Percentiles rank a stretch among this genome's conserved stretches.
Evolutionary conservation across 2,113 vertebrate species (phyloP).

Genomic region (Donacobius atricapilla): DNA sequence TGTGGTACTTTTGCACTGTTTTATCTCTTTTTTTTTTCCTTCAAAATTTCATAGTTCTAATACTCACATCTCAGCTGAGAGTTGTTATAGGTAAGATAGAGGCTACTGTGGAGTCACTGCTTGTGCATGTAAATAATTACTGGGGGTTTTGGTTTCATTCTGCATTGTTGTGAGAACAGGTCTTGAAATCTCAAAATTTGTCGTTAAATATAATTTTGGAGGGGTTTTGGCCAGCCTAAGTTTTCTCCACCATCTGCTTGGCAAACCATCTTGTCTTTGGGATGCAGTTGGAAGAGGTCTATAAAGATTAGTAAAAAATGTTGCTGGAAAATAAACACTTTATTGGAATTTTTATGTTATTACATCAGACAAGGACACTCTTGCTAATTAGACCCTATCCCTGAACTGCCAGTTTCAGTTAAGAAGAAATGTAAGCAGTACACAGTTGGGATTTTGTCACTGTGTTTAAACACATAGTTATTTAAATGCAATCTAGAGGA

Average conservation of each 20-base stretch:
- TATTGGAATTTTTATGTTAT: constrained; percentile 60
- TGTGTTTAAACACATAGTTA: constrained; percentile 41
- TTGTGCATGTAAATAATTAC: neutral
- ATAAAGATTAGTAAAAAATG: constrained; percentile 43
- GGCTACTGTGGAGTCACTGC: neutral
- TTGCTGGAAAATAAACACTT: constrained; percentile 45
- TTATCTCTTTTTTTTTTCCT: neutral
- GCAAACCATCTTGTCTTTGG: constrained; percentile 1
- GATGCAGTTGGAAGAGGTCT: constrained; percentile 14
- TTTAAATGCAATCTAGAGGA: constrained; percentile 28
- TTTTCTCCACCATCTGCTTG: constrained; percentile 41
- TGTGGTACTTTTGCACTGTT: neutral
- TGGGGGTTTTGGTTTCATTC: neutral
- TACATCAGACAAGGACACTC: constrained; percentile 40
- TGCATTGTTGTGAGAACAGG: neutral
- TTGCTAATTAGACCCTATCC: constrained; percentile 35
- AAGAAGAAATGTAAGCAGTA: constrained; percentile 33
- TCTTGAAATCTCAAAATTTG: neutral
- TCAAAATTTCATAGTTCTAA: neutral
- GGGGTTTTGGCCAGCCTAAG: neutral
- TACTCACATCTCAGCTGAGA: neutral
- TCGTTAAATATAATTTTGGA: neutral
- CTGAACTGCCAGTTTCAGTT: constrained; percentile 46
- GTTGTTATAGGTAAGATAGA: neutral
- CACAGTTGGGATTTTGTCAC: constrained; percentile 34